phyloP scores from a whole-genome alignment of 2,888 invertebrate species.

The Anaspis maculata region DNA sequence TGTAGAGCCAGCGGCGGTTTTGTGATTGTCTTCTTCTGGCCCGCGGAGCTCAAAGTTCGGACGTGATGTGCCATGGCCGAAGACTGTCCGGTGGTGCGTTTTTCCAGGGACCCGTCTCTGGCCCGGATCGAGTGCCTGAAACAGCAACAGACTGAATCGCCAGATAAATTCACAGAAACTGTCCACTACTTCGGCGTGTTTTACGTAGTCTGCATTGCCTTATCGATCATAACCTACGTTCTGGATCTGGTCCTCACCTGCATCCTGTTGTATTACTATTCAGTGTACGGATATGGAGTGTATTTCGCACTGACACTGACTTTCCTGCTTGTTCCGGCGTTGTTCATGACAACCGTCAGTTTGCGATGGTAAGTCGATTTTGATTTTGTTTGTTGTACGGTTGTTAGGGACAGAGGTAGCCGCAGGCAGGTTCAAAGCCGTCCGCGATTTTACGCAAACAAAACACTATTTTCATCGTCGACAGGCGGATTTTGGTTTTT shows the following conservation, averaged over 20 bases:
- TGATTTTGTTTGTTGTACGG: too few species aligned
- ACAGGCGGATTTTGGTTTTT: too few species aligned
- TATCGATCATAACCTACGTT: slow-evolving; percentile 43
- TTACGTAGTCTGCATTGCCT: slow-evolving; percentile 39
- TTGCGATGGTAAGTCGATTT: slow-evolving; percentile 42
- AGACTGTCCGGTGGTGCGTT: slow-evolving; percentile 39
- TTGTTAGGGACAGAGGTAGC: too few species aligned
- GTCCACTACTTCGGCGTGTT: slow-evolving; percentile 35
- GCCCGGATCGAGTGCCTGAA: slow-evolving; percentile 38
- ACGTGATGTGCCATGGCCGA: too few species aligned
- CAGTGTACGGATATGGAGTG: slow-evolving; percentile 34
- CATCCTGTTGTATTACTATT: slow-evolving; percentile 41
- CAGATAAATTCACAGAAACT: slow-evolving; percentile 35
- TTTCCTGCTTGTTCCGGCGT: slow-evolving; percentile 44
- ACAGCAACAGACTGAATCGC: slow-evolving; percentile 20
- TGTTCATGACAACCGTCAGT: slow-evolving; percentile 46
- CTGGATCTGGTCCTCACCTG: slow-evolving; percentile 40
- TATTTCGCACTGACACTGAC: slow-evolving; percentile 47
- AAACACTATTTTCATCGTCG: too few species aligned
- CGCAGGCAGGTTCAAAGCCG: too few species aligned
- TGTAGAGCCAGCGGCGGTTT: too few species aligned
- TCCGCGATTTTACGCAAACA: too few species aligned
- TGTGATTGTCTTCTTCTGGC: too few species aligned
- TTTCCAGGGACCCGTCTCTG: slow-evolving; percentile 39
- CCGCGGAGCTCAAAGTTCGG: too few species aligned